Percentiles rank a stretch among this genome's conserved stretches.
These are phyloP conservation scores for Hydrolagus colliei DNA, from an alignment of 2,797 vertebrate genomes.

Conservation along the genomic window DNA sequence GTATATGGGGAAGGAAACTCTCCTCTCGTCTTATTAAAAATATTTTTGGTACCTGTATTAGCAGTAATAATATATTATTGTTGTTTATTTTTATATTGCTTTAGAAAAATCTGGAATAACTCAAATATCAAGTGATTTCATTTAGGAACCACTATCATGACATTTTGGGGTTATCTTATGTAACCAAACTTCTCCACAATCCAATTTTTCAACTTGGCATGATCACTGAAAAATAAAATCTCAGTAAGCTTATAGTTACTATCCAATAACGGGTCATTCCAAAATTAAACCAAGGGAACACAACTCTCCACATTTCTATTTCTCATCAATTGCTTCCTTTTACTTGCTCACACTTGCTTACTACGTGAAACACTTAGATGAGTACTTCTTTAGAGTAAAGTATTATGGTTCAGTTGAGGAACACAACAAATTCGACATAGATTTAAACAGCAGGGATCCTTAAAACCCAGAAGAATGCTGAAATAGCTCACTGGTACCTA, in stretches of 20 bases:
- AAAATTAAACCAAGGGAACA: not conserved
- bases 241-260: not conserved
- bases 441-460: not conserved
- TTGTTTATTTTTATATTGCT: not conserved
- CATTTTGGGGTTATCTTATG: not conserved
- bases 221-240: not conserved
- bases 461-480: not conserved
- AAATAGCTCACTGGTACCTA: not conserved
- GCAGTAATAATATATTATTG: too few species aligned
- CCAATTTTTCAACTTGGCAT: not conserved
- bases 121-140: not conserved
- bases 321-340: not conserved
- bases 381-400: not conserved
- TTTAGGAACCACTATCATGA: not conserved
- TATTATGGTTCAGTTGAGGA: not conserved
- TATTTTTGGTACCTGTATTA: too few species aligned
- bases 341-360: too few species aligned
- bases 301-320: not conserved
- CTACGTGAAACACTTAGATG: too few species aligned
- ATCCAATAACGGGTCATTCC: not conserved
- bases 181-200: not conserved
- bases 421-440: not conserved
- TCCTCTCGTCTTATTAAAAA: too few species aligned
- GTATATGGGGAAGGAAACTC: conserved; percentile 24
- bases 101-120: not conserved